Evolutionary conservation across 2,888 invertebrate species (phyloP).

Genomic region (Pheosia tremula): DNA sequence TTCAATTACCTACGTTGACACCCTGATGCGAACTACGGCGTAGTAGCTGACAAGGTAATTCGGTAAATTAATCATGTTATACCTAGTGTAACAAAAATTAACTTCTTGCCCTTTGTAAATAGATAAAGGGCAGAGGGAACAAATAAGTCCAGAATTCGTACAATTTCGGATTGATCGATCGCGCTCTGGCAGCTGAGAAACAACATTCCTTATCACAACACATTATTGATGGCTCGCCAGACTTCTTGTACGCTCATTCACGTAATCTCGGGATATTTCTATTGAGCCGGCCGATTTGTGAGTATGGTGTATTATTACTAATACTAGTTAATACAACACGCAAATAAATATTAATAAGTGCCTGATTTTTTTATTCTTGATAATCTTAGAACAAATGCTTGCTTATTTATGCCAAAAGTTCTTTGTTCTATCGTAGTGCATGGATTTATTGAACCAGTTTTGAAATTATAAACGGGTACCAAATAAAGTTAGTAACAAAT

Average conservation of each 20-base stretch:
- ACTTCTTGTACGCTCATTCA: constrained; percentile 8
- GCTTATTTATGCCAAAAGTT: not conserved
- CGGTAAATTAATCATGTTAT: no score
- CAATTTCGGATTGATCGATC: constrained; percentile 33
- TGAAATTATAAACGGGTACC: not conserved
- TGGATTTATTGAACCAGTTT: not conserved
- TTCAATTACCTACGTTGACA: no score
- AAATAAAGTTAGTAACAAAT: no score
- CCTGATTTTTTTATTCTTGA: not conserved
- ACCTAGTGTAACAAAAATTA: constrained; percentile 6
- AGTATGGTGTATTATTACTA: constrained; percentile 10
- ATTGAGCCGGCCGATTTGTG: constrained; percentile 23
- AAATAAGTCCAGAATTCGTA: constrained; percentile 22
- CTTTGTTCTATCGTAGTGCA: not conserved
- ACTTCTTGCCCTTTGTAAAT: constrained; percentile 16
- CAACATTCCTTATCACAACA: constrained; percentile 26
- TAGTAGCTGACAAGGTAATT: no score
- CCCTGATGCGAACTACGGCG: no score
- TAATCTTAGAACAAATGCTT: not conserved
- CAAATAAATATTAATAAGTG: constrained; percentile 8
- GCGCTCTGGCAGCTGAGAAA: constrained; percentile 16
- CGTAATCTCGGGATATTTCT: constrained; percentile 20
- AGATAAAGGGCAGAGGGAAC: constrained; percentile 25
- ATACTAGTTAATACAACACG: constrained; percentile 9
- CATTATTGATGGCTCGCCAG: constrained; percentile 29